Evolutionary conservation across 2,797 vertebrate genomes (phyloP).

Genomic region (Octomys mimax): DNA sequence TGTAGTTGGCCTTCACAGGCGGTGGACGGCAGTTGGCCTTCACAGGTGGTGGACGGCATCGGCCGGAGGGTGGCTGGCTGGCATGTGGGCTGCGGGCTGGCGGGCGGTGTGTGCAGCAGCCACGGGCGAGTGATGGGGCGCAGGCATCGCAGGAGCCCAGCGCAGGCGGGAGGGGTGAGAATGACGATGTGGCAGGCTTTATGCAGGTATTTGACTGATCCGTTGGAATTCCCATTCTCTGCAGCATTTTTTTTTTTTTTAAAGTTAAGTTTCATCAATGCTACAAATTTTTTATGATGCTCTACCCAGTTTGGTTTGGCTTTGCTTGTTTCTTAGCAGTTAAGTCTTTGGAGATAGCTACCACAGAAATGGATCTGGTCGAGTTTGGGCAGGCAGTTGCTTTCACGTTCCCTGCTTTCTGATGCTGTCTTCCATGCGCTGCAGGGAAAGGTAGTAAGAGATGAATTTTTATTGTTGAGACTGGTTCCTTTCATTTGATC

Average conservation of each 20-base stretch:
- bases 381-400: background rate
- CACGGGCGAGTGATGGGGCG: background rate
- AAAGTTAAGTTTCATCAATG: slow-evolving; percentile 42
- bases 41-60: too few species aligned
- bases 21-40: background rate
- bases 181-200: slow-evolving; percentile 30
- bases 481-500: background rate
- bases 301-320: slow-evolving; percentile 11
- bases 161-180: background rate
- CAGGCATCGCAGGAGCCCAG: background rate
- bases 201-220: slow-evolving; percentile 40
- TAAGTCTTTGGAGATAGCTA: slow-evolving; percentile 14
- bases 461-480: background rate
- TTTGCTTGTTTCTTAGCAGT: background rate
- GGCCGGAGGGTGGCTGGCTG: background rate
- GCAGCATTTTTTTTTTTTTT: background rate
- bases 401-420: slow-evolving; percentile 23
- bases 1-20: background rate
- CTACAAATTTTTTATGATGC: slow-evolving; percentile 40
- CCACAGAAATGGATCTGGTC: background rate
- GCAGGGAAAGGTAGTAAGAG: background rate
- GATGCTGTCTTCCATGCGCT: background rate
- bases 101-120: background rate
- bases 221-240: slow-evolving; percentile 36
- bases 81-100: slow-evolving; percentile 29